Conservation (phyloP, 2,888 invertebrate species). For the Lampropteryx suffumata region DNA sequence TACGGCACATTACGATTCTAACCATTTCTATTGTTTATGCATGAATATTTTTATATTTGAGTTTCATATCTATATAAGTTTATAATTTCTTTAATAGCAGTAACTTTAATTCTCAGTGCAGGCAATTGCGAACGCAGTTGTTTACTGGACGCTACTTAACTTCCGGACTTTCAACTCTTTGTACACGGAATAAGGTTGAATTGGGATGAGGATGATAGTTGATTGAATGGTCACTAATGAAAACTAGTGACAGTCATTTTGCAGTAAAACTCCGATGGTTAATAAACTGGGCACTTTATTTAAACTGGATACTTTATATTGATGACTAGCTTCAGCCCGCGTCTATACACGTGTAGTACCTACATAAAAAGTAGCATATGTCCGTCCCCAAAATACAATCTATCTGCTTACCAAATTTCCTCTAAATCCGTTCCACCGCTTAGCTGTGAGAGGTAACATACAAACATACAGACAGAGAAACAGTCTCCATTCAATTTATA, state of each 20-base stretch:
- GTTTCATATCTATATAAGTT: constrained; percentile 4
- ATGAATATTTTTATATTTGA: too few relatives aligned
- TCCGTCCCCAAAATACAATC: too few relatives aligned
- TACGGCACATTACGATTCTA: too few relatives aligned
- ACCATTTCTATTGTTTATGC: too few relatives aligned
- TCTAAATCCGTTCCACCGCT: too few relatives aligned
- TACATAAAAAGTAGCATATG: too few relatives aligned
- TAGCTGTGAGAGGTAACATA: too few relatives aligned
- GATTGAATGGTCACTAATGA: constrained; percentile 6
- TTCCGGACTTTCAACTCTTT: constrained; percentile 3
- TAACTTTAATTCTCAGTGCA: constrained; percentile 23
- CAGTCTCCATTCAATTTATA: too few relatives aligned
- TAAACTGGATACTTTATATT: background rate
- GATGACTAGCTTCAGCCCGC: too few relatives aligned
- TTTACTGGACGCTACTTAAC: background rate
- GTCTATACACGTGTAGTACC: too few relatives aligned
- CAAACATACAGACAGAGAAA: too few relatives aligned
- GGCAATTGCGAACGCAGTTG: constrained; percentile 16
- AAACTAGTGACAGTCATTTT: background rate
- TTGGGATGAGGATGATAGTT: background rate
- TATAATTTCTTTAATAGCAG: background rate
- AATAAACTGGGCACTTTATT: background rate
- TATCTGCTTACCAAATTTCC: too few relatives aligned
- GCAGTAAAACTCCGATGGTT: background rate
- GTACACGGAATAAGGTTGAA: background rate